These are phyloP conservation scores for Oncorhynchus gorbuscha DNA, from an alignment of 2,113 vertebrate genomes.

Conservation along the genomic window DNA sequence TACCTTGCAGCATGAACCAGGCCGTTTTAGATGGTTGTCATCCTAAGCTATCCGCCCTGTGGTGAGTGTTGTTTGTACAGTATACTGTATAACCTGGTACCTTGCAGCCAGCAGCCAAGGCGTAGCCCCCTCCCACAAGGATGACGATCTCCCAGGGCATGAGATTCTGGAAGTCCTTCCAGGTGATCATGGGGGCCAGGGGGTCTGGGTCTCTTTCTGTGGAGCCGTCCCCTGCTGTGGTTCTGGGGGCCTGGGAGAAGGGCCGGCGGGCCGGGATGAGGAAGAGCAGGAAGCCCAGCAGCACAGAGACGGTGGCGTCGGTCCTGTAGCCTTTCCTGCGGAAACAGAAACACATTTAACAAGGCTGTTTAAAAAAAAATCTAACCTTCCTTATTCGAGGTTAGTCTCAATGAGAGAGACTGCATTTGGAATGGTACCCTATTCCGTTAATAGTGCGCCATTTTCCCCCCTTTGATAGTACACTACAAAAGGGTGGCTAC, in stretches of 20 bases:
- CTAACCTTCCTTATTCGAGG: neutral
- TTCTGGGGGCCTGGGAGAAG: slow-evolving; percentile 46
- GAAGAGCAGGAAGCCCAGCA: slow-evolving; percentile 96
- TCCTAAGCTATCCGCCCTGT: too few species aligned
- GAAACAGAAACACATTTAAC: neutral
- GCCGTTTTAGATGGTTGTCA: too few species aligned
- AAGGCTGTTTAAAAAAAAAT: neutral
- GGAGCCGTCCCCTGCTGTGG: slow-evolving; percentile 35
- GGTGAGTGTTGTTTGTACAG: too few species aligned
- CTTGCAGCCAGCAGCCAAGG: slow-evolving; percentile 96
- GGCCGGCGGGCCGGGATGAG: slow-evolving; percentile 89
- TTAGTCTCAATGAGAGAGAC: neutral
- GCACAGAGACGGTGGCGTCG: slow-evolving; percentile 91
- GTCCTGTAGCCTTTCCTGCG: slow-evolving; percentile 94
- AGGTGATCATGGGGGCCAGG: slow-evolving; percentile 89
- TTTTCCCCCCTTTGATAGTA: too few species aligned
- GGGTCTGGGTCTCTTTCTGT: slow-evolving; percentile 56
- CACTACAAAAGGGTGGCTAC: slow-evolving; percentile 7
- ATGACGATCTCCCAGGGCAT: slow-evolving; percentile 99
- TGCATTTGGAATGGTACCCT: too few species aligned
- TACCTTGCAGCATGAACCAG: too few species aligned
- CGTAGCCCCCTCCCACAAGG: slow-evolving; percentile 96
- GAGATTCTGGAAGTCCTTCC: slow-evolving; percentile 97
- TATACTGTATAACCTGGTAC: slow-evolving; percentile 58
- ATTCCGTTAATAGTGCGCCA: too few species aligned